phyloP scores from a whole-genome alignment of 35 echinoderm and acorn worm genomes.

The Lytechinus pictus region DNA sequence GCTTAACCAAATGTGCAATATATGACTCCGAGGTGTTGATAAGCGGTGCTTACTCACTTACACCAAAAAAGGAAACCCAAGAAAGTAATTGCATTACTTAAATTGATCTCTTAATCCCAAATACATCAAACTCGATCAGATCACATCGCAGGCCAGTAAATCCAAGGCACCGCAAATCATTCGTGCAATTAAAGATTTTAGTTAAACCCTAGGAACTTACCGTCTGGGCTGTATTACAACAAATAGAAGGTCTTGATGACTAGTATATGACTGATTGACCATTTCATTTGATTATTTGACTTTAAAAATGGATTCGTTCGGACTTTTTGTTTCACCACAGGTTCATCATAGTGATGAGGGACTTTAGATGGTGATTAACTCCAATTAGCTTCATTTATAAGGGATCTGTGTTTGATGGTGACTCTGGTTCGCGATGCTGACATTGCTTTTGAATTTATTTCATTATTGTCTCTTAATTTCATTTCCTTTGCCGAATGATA shows the following conservation, averaged over 20 bases:
- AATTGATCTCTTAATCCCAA: background rate
- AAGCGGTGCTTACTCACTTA: background rate
- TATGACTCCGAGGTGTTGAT: background rate
- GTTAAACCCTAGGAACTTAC: background rate
- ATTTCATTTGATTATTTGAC: background rate
- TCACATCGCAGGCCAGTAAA: background rate
- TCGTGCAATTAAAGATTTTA: background rate
- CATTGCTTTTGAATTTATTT: background rate
- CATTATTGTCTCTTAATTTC: background rate
- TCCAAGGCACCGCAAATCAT: background rate
- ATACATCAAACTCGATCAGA: background rate
- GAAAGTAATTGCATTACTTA: background rate
- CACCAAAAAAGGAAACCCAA: too few species aligned
- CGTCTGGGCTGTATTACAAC: background rate
- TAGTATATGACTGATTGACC: background rate
- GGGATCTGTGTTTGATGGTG: background rate
- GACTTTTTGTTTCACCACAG: too few species aligned
- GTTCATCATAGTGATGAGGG: background rate
- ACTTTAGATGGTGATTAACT: background rate
- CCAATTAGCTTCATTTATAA: background rate
- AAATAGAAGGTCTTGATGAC: background rate
- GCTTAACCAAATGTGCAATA: background rate
- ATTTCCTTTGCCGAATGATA: background rate
- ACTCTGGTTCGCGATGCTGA: background rate
- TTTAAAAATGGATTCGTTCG: background rate